phyloP scores from a whole-genome alignment of 2,113 vertebrate genomes.

The Vimba vimba region DNA sequence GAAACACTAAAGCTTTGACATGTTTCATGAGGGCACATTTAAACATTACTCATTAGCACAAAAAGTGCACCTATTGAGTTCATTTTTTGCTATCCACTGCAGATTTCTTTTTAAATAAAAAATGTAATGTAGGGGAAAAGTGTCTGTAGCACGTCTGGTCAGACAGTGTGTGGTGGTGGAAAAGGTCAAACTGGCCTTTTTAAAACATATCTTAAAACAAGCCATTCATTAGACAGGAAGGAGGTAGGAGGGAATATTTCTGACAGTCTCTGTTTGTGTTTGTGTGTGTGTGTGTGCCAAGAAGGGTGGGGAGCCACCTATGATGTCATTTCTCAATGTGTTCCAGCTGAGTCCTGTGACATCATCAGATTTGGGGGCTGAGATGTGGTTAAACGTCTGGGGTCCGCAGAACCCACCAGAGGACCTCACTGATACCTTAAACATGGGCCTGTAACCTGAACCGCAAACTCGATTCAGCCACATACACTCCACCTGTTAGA shows the following conservation, averaged over 20 bases:
- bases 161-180: slow-evolving; percentile 53
- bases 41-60: not conserved
- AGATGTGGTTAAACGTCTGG: slow-evolving; percentile 24
- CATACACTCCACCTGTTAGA: not conserved
- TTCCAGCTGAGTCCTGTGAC: slow-evolving; percentile 49
- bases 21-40: not conserved
- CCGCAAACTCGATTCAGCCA: not conserved
- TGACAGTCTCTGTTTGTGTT: slow-evolving; percentile 28
- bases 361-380: slow-evolving; percentile 13
- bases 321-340: slow-evolving; percentile 47
- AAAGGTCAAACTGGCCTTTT: slow-evolving; percentile 49
- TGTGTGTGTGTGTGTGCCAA: slow-evolving; percentile 31
- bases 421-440: not conserved
- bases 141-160: slow-evolving; percentile 42
- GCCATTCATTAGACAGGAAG: slow-evolving; percentile 60
- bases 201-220: slow-evolving; percentile 50
- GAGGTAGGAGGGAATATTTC: slow-evolving; percentile 48
- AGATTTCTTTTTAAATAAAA: not conserved
- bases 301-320: slow-evolving; percentile 43
- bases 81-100: not conserved
- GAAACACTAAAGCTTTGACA: not conserved
- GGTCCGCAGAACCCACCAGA: not conserved
- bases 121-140: not conserved
- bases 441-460: slow-evolving; percentile 20
- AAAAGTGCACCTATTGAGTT: not conserved